Evolutionary conservation across 2,797 vertebrate genomes (phyloP), one percentile per base, ranked within the genome.

Genomic region (Diceros bicornis): DNA sequence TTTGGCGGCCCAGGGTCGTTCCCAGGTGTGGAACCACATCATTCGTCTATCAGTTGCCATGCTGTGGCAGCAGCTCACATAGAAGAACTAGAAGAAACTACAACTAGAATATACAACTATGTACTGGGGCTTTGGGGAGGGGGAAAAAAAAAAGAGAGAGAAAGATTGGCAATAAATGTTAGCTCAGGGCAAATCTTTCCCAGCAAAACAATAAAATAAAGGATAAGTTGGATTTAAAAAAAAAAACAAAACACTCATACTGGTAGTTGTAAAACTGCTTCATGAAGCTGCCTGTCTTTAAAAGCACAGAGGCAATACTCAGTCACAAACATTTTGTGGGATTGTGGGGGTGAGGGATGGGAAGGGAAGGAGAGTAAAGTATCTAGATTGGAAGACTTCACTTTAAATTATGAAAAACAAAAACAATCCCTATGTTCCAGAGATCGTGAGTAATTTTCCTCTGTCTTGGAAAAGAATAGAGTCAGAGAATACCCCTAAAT

Each of bases 361-460:
- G 32, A 68, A n/a, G 64, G 7, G 37, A 61, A 77, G 20, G 69
- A 41, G 32, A 89, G 20, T 12, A 11, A 32, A 20, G 34, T 13
- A 0, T 77, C 57, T 64, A 47, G 32, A 82, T 18, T 20, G 10
- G 34, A 94, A 89, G 47, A 47, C 11, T 77, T 92, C 27, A 64
- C 9, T 91, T 93, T 59, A 91, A 72, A 66, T 78, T 79, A 64
- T 57, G 23, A 92, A 94, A 91, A 94, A 9, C 6, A 44, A 41
- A 84, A 69, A 37, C 3, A 69, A 27, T 71, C 16, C 47, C 66
- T 34, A 10, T 41, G n/a, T 81, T 59, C 41, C 13, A 61, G 50
- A 88, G 41, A 66, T 16, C 20, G 34, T 1, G 7, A 81, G 41
- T 18, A 44, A 72, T 84, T 91, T 94, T 64, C 27, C 50, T 89